Percentiles rank a stretch among this genome's conserved stretches.
phyloP scores from a whole-genome alignment of 2,797 vertebrate species.

The Sebastiscus tertius region DNA sequence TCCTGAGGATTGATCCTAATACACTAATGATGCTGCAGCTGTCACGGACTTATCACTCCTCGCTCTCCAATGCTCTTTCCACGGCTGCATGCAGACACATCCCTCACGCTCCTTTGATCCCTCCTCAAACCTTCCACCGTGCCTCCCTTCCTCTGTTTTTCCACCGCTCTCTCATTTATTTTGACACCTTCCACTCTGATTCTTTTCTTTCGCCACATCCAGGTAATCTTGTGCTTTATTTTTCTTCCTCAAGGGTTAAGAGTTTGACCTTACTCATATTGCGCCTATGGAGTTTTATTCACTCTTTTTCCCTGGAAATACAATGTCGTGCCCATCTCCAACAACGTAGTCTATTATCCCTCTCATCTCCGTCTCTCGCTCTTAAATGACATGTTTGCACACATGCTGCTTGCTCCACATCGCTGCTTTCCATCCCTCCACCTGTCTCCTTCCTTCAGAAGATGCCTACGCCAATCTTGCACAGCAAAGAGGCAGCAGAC shows the following conservation, averaged over 20 bases:
- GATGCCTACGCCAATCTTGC: slow-evolving; percentile 34
- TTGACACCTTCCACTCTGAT: slow-evolving; percentile 36
- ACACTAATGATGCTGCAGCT: slow-evolving; percentile 79
- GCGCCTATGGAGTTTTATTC: not conserved
- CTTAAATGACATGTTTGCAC: slow-evolving; percentile 52
- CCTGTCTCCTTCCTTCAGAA: slow-evolving; percentile 57
- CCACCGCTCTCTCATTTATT: slow-evolving; percentile 56
- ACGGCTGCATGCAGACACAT: slow-evolving; percentile 46
- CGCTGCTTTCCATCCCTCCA: slow-evolving; percentile 37
- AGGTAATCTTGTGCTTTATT: slow-evolving; percentile 42
- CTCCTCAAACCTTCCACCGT: slow-evolving; percentile 41
- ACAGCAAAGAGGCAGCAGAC: slow-evolving; percentile 26
- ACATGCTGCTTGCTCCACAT: slow-evolving; percentile 57
- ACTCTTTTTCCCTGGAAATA: not conserved
- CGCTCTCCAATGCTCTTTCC: slow-evolving; percentile 50
- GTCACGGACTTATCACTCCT: slow-evolving; percentile 70
- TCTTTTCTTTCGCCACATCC: slow-evolving; percentile 3
- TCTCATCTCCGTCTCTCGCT: not conserved
- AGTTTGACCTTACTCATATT: not conserved
- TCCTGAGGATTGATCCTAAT: slow-evolving; percentile 73
- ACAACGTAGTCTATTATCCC: slow-evolving; percentile 5
- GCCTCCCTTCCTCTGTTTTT: slow-evolving; percentile 31
- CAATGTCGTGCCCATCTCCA: not conserved
- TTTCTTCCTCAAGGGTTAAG: not conserved
- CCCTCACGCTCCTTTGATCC: slow-evolving; percentile 65